Evolutionary conservation across 2,797 vertebrate genomes (phyloP), one percentile per base, ranked within the genome.

Genomic region (Geotrypetes seraphini): DNA sequence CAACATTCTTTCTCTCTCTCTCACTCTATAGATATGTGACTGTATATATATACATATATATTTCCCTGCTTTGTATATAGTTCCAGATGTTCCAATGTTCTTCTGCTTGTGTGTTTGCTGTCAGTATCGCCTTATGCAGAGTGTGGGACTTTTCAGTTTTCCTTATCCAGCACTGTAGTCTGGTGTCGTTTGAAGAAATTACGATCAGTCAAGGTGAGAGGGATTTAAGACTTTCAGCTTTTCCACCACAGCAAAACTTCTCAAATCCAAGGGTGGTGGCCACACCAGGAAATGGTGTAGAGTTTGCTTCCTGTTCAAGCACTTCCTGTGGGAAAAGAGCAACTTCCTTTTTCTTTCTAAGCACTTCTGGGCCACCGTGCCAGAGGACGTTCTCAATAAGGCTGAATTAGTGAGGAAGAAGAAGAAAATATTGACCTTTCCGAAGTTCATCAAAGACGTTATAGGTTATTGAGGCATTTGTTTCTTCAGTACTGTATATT

Each of bases 41-140:
- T 28, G 31, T 34, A 31, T 48, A n/a, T n/a, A n/a, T n/a, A n/a
- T n/a, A n/a, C n/a, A n/a, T n/a, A n/a, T n/a, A 36, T 20, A 21
- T 36, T 32, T 27, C 16, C 37, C 41, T 48, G 53, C 54, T 43
- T 69, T 87, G 86, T 88, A 86, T 65, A 87, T 86, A 84, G 60
- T 63, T 65, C 58, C 62, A 57, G 46, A 67, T 68, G 58, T 78
- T 69, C 52, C 58, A 60, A 55, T 60, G 42, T 50, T 67, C 63
- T 54, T 71, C 57, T n/a, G 39, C 47, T 51, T 23, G 60, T 53
- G 60, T 79, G 63, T 60, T 69, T 10, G 53, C 60, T 62, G 61
- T 74, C 71, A 58, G 64, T 66, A 66, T 78, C 64, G 72, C 60
- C 60, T 60, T 68, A 39, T 38, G 63, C 55, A 57, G 67, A 76